Base-by-base conservation (phyloP, 2,797 vertebrate species). In the Rhinoraja longicauda region DNA sequence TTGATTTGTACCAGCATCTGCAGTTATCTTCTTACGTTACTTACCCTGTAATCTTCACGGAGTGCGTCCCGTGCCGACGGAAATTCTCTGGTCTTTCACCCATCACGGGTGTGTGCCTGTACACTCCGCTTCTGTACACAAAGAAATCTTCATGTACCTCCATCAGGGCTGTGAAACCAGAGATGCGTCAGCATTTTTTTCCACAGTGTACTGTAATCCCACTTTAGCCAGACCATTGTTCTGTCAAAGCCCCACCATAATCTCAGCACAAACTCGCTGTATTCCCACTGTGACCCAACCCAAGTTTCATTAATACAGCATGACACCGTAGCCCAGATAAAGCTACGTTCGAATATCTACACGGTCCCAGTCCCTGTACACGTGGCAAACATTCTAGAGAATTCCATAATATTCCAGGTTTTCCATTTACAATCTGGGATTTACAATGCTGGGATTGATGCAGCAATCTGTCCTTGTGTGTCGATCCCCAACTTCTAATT, bases 121-220 rank as follows among this genome's bases (percentile, higher is more conserved):
- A 99, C 96, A 99, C 97, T 93, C 99, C 99, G 0, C 95, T 96
- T 95, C 97, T 96, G 95, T 99, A 99, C 95, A 98, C 95, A 95
- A 99, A 99, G 96, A 99, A 99, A 95, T 99, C 99, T 95, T 99
- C 99, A 0, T 99, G 98, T 92, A 99, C 98, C 94, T 99, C 98
- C 98, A 99, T 97, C 94, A 99, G 98, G 77, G 98, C 98, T 99
- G 96, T 0, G 4, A 21, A 15, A 76, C 36, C 4, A 73, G 39
- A 72, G 92, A 64, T 4, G 2, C 9, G 75, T 78, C 21, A 73
- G 36, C 26, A 29, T 29, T 92, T n/a, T n/a, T 53, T 62, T 75
- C 67, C 21, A 26, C 36, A 73, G 24, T 53, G 36, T 64, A 70
- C 9, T 21, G 39, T n/a, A 62, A 86, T 76, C 73, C 73, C n/a